Evolutionary conservation across 2,113 vertebrate species (phyloP).

Genomic region (Oostethus manadensis): DNA sequence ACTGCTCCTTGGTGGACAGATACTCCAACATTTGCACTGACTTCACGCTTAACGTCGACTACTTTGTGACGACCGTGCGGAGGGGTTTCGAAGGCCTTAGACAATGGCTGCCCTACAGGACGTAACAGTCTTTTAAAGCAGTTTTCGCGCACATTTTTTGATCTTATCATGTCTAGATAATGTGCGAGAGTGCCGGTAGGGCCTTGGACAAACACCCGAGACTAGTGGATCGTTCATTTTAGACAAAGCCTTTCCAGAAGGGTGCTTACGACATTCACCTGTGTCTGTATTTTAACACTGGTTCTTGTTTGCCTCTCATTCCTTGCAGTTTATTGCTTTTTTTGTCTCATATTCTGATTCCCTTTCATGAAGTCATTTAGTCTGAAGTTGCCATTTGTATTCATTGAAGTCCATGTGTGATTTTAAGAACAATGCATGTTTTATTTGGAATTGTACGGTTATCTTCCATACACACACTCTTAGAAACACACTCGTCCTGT

Average conservation of each 20-base stretch:
- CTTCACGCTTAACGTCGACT: slow-evolving; percentile 86
- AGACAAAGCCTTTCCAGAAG: slow-evolving; percentile 4
- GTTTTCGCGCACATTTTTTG: neutral
- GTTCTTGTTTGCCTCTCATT: slow-evolving; percentile 3
- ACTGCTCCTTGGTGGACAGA: slow-evolving; percentile 84
- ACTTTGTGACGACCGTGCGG: slow-evolving; percentile 77
- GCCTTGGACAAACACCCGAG: slow-evolving; percentile 1
- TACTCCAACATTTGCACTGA: slow-evolving; percentile 88
- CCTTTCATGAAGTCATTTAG: neutral
- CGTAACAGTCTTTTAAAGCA: slow-evolving; percentile 53
- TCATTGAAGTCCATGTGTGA: neutral
- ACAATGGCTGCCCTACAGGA: slow-evolving; percentile 77
- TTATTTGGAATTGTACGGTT: too few relatives aligned
- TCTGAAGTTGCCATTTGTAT: slow-evolving; percentile 9
- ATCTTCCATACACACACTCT: too few relatives aligned
- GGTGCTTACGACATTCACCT: slow-evolving; percentile 16
- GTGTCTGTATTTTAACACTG: slow-evolving; percentile 18
- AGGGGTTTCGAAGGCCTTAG: slow-evolving; percentile 75
- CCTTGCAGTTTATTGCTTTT: slow-evolving; percentile 23
- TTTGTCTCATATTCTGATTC: neutral
- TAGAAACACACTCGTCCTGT: too few relatives aligned
- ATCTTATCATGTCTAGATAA: neutral
- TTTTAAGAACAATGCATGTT: too few relatives aligned
- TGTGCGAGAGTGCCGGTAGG: too few relatives aligned
- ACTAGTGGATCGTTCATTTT: slow-evolving; percentile 6